These are phyloP conservation scores for Coenonympha arcania DNA, from an alignment of 2,888 invertebrate species.

Conservation along the genomic window DNA sequence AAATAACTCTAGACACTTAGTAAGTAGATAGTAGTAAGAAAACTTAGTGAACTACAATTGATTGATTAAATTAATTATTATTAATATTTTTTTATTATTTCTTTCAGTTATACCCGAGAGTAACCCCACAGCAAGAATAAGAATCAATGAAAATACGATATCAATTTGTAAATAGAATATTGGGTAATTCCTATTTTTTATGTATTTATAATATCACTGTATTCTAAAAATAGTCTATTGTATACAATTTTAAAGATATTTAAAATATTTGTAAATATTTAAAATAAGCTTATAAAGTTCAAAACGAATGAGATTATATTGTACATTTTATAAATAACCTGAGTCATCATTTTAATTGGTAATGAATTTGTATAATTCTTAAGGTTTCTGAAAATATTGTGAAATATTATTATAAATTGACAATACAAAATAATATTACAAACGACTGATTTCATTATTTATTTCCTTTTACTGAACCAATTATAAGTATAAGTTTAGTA, in stretches of 20 bases:
- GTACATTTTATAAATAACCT: conserved; percentile 71
- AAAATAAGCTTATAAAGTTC: conserved; percentile 48
- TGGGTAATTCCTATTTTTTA: conserved; percentile 67
- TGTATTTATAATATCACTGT: conserved; percentile 71
- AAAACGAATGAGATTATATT: conserved; percentile 74
- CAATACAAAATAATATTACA: conserved; percentile 65
- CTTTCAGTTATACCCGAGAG: conserved; percentile 77
- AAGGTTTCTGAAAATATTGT: conserved; percentile 69
- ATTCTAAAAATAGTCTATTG: conserved; percentile 65
- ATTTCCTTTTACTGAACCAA: too few relatives aligned
- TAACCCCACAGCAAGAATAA: conserved; percentile 73
- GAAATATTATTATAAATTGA: conserved; percentile 71
- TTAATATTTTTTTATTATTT: conserved; percentile 23
- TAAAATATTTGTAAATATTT: conserved; percentile 73
- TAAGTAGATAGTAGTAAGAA: too few relatives aligned
- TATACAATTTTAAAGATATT: conserved; percentile 72
- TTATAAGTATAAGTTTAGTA: too few relatives aligned
- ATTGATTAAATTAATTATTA: neutral
- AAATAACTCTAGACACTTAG: too few relatives aligned
- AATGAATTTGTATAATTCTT: conserved; percentile 67
- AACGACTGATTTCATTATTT: conserved; percentile 33
- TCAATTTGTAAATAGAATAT: conserved; percentile 60
- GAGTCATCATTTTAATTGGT: conserved; percentile 68
- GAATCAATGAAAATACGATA: conserved; percentile 45
- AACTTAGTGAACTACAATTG: too few relatives aligned